Percentiles rank a stretch among this genome's conserved stretches.
Conservation (phyloP, 2,888 invertebrate species). For the Dendrolimus pini region DNA sequence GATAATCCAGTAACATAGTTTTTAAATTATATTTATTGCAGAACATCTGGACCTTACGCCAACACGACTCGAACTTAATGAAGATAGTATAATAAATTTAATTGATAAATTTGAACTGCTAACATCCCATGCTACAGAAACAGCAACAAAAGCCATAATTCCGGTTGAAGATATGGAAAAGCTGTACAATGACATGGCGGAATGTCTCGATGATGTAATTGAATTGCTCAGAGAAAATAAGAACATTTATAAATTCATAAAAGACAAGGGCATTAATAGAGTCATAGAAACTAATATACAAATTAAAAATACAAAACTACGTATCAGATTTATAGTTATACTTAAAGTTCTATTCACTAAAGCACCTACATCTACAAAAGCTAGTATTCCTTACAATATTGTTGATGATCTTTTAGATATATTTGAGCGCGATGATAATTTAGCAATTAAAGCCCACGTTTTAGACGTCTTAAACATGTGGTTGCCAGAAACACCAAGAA, state of each 20-base stretch:
- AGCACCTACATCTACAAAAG: slow-evolving; percentile 31
- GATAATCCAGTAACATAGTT: no score
- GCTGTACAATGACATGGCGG: slow-evolving; percentile 27
- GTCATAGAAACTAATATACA: slow-evolving; percentile 31
- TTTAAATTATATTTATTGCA: no score
- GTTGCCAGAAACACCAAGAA: slow-evolving; percentile 49
- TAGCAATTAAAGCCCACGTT: slow-evolving; percentile 39
- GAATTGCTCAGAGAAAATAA: slow-evolving; percentile 26
- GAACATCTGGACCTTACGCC: no score
- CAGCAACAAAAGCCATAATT: slow-evolving; percentile 17
- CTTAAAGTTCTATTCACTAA: slow-evolving; percentile 38
- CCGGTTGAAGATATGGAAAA: slow-evolving; percentile 23
- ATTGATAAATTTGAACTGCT: slow-evolving; percentile 27
- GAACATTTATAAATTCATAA: slow-evolving; percentile 39
- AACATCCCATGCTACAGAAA: slow-evolving; percentile 1
- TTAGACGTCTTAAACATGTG: slow-evolving; percentile 44
- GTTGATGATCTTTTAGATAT: slow-evolving; percentile 46
- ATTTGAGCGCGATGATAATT: slow-evolving; percentile 39
- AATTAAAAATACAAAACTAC: slow-evolving; percentile 24
- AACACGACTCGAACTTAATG: background rate
- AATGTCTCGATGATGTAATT: slow-evolving; percentile 26
- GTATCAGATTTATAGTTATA: slow-evolving; percentile 30
- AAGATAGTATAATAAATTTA: slow-evolving; percentile 10
- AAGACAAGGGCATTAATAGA: slow-evolving; percentile 41
- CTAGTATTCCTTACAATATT: slow-evolving; percentile 33